Conservation (phyloP, 2,113 vertebrate species). For the Mastomys coucha region DNA sequence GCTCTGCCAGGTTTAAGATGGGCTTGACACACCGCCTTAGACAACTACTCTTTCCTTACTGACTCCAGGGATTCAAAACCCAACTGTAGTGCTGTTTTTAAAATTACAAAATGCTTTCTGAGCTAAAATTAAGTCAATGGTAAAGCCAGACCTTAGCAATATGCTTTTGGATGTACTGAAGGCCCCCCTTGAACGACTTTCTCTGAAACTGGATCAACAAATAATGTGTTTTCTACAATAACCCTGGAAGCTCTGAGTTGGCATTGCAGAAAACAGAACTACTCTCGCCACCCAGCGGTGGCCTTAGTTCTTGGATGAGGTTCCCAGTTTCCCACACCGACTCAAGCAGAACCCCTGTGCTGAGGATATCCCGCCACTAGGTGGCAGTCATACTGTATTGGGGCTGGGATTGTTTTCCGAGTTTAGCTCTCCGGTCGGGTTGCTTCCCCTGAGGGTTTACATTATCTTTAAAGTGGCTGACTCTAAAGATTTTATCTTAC, state of each 20-base stretch:
- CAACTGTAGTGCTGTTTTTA: not conserved
- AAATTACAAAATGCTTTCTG: not conserved
- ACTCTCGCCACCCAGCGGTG: not conserved
- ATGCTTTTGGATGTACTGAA: not conserved
- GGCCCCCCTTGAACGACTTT: not conserved
- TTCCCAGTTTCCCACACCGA: too few relatives aligned
- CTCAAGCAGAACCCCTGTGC: not conserved
- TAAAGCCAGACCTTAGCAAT: not conserved
- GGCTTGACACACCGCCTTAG: not conserved
- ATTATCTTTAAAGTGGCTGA: not conserved
- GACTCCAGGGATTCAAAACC: not conserved
- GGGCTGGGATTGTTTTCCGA: not conserved
- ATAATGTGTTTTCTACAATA: not conserved
- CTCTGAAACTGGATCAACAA: not conserved
- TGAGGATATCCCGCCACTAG: constrained; percentile 66
- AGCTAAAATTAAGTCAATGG: not conserved
- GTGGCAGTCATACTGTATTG: constrained; percentile 40
- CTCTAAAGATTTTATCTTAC: not conserved
- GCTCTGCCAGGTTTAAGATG: too few relatives aligned
- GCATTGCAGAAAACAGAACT: not conserved
- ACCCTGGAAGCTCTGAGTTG: not conserved
- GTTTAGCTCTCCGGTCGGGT: not conserved
- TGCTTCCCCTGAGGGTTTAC: not conserved
- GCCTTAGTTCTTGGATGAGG: not conserved
- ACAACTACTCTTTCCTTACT: not conserved